Percentiles rank a stretch among this genome's conserved stretches.
phyloP scores from a whole-genome alignment of 2,113 vertebrate species.

The Syngnathus typhle region DNA sequence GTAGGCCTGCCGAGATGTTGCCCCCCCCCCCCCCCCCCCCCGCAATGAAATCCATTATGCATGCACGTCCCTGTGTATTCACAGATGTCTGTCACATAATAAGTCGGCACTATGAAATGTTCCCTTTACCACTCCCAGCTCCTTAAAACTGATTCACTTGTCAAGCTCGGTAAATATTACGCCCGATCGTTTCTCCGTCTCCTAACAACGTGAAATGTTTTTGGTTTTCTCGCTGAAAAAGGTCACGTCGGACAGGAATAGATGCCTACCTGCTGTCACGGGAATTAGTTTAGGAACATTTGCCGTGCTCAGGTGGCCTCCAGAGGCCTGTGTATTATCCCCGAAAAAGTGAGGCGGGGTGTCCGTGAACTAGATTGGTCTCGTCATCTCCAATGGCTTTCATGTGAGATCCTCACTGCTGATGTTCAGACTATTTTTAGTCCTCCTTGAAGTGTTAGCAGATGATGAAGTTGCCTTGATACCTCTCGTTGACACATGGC shows the following conservation, averaged over 20 bases:
- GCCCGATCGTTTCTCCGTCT: conserved; percentile 16
- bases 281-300: conserved; percentile 32
- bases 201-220: conserved; percentile 26
- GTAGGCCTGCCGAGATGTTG: background rate
- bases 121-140: conserved; percentile 34
- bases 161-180: conserved; percentile 30
- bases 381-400: conserved; percentile 5
- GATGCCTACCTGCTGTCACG: conserved; percentile 36
- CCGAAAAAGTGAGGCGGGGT: background rate
- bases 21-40: conserved; percentile 43
- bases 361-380: conserved; percentile 7
- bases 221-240: conserved; percentile 14
- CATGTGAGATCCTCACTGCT: conserved; percentile 5
- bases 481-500: conserved; percentile 36
- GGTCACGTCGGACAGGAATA: conserved; percentile 32
- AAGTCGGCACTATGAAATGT: conserved; percentile 52
- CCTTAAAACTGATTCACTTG: conserved; percentile 54
- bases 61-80: conserved; percentile 58
- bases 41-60: conserved; percentile 56
- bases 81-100: conserved; percentile 60
- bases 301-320: conserved; percentile 25
- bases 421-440: conserved; percentile 7
- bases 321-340: conserved; percentile 12
- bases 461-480: conserved; percentile 21
- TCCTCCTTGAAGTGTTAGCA: conserved; percentile 27